phyloP scores from a whole-genome alignment of 2,113 vertebrate genomes.

The Ibidorhyncha struthersii region DNA sequence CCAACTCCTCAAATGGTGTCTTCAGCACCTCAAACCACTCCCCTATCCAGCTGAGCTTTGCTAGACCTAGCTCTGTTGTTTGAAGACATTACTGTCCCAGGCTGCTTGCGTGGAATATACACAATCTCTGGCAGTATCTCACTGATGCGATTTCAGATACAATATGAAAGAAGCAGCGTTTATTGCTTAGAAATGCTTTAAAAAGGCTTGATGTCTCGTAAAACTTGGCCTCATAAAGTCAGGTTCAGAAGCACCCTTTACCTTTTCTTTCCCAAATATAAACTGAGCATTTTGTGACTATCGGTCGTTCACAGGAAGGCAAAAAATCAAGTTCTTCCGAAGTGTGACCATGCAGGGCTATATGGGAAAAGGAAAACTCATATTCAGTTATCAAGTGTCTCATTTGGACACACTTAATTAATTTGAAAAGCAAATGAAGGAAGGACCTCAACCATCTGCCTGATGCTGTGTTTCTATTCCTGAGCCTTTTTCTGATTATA shows the following conservation, averaged over 20 bases:
- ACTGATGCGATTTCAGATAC: neutral
- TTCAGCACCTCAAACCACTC: neutral
- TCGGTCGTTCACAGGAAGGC: accelerated
- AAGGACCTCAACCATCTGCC: conserved; percentile 45
- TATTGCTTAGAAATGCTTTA: neutral
- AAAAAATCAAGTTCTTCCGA: neutral
- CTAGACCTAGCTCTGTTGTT: accelerated
- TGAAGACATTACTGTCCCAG: neutral
- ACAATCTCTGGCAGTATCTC: neutral
- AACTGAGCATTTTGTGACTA: neutral
- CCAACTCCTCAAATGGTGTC: neutral
- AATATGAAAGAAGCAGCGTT: neutral
- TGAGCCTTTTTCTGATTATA: neutral
- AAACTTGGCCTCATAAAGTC: neutral
- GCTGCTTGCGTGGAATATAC: neutral
- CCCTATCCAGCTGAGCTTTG: neutral
- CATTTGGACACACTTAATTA: conserved; percentile 10
- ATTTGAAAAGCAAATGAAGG: conserved; percentile 51
- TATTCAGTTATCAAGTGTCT: neutral
- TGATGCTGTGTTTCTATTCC: neutral
- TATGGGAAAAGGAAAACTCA: neutral
- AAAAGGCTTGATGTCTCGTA: neutral
- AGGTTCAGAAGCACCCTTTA: neutral
- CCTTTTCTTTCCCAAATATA: neutral
- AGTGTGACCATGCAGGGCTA: neutral